Base-by-base conservation (phyloP, 2,113 vertebrate species). In the Chaetodon trifascialis region DNA sequence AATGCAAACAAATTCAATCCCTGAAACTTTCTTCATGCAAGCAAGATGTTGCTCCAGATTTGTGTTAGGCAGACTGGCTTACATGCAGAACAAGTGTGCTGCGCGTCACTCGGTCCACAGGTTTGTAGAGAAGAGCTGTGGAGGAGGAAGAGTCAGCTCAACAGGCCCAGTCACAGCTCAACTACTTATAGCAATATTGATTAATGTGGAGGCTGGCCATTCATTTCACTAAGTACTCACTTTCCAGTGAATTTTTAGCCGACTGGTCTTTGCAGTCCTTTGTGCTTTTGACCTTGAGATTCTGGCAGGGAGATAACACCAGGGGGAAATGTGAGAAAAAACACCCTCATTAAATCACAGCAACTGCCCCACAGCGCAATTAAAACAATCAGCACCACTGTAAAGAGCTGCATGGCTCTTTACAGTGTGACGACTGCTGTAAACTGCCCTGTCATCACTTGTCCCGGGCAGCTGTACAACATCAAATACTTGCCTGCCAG, bases 1-100 rank as follows among this genome's bases (percentile, higher is more conserved):
- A 44, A 51, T 0, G 1, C 19, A 8, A 21, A 70, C 10, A 63
- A 58, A 80, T 2, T 14, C 1, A 73, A 60, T 73, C 40, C 11
- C 19, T 5, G 21, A 52, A 46, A 44, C 8, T 16, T 30, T 12
- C 4, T 34, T 16, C 19, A 11, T 15, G 21, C 17, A 54, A 14
- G 36, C 10, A 30, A 30, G 42, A 34, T 11, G 49, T 21, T 54
- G n/a, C 36, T 47, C 5, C 19, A 16, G 34, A 71, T 67, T 56
- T 11, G 34, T 23, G 36, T 12, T 10, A 1, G 23, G 2, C 46
- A 4, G n/a, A 49, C 3, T 3, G 64, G 97, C 98, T 97, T 90
- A 99, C 98, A 21, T 99, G 98, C 49, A 99, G 93, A 78, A 99
- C 98, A 2, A 99, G 95, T 0, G 97, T 99, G 95, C 97, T 99